Percentiles rank a stretch among this genome's conserved stretches.
phyloP scores from a whole-genome alignment of 2,797 vertebrate species.

The Spinus olivaceus region DNA sequence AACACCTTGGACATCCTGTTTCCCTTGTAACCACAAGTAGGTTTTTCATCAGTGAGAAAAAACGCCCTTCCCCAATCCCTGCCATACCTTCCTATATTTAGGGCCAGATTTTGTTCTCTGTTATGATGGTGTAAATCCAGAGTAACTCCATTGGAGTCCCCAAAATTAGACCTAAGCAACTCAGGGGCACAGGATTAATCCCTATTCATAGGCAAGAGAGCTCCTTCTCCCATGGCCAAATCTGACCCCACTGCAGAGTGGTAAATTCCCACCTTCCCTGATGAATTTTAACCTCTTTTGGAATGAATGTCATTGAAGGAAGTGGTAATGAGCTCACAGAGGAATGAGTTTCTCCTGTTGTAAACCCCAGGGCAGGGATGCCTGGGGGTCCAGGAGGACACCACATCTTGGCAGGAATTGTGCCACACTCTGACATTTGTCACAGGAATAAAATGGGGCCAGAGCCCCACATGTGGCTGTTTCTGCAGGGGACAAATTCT shows the following conservation, averaged over 20 bases:
- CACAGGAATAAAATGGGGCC: not conserved
- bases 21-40: not conserved
- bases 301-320: not conserved
- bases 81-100: slow-evolving; percentile 54
- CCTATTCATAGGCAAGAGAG: not conserved
- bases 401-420: not conserved
- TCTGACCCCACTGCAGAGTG: not conserved
- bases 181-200: not conserved
- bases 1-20: not conserved
- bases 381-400: not conserved
- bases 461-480: not conserved
- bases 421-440: not conserved
- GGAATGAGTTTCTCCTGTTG: not conserved
- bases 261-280: not conserved
- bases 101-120: slow-evolving; percentile 26
- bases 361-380: not conserved
- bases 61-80: slow-evolving; percentile 6
- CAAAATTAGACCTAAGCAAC: slow-evolving; percentile 32
- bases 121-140: not conserved
- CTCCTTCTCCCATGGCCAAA: not conserved
- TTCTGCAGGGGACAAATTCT: not conserved
- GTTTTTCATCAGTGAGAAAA: not conserved
- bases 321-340: not conserved
- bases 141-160: not conserved
- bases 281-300: not conserved